A percentile compares a stretch with the other conserved stretches of the same genome.
phyloP scores from a whole-genome alignment of 2,797 vertebrate genomes.

The Phyllotis vaccarum region DNA sequence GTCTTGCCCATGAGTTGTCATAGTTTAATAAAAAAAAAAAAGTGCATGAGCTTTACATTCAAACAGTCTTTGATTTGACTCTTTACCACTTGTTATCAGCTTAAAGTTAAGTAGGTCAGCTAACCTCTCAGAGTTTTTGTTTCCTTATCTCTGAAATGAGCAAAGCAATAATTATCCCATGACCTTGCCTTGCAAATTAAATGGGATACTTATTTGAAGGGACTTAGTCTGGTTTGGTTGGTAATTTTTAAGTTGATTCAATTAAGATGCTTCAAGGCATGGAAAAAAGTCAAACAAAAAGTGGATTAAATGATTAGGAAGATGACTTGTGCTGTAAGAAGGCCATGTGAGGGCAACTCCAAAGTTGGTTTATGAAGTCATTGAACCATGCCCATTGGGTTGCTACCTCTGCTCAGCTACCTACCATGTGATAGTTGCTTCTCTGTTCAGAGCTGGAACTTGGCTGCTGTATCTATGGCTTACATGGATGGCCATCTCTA shows the following conservation, averaged over 20 bases:
- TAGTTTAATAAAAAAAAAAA: constrained; percentile 68
- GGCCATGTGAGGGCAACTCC: neutral
- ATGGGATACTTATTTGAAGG: constrained; percentile 56
- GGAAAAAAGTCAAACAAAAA: constrained; percentile 44
- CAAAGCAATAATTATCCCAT: constrained; percentile 62
- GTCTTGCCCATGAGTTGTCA: constrained; percentile 51
- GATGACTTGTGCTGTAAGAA: neutral
- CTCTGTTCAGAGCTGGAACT: neutral
- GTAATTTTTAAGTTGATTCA: constrained; percentile 55
- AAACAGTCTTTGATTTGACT: constrained; percentile 56
- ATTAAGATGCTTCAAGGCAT: constrained; percentile 57
- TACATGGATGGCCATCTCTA: neutral
- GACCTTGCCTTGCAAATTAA: constrained; percentile 42
- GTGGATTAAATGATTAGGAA: constrained; percentile 32
- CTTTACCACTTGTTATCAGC: constrained; percentile 44
- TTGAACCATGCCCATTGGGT: neutral
- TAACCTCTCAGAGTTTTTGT: constrained; percentile 49
- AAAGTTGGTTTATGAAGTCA: neutral
- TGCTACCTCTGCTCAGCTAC: neutral
- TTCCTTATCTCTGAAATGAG: constrained; percentile 65
- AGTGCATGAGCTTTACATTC: constrained; percentile 29
- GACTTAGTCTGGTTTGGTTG: constrained; percentile 47
- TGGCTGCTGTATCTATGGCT: neutral
- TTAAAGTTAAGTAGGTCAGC: constrained; percentile 46
- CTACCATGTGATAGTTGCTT: neutral